Evolutionary conservation across 2,797 vertebrate species (phyloP).

Genomic region (Muscicapa comitata): DNA sequence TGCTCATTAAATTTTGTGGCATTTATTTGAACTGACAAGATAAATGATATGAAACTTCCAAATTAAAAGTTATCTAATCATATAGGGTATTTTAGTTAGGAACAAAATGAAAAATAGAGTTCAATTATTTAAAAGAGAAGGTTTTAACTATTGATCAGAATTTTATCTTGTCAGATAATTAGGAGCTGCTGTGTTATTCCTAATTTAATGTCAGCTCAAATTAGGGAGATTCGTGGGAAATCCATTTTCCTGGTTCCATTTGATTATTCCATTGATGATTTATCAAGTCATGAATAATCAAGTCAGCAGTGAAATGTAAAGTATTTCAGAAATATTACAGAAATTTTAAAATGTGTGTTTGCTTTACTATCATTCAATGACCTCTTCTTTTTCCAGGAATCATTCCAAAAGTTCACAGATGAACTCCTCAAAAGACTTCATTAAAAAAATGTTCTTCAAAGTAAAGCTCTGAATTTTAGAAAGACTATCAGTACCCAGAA

Average conservation of each 20-base stretch:
- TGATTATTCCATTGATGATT: not conserved
- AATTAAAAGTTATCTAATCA: not conserved
- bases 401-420: not conserved
- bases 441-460: not conserved
- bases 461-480: not conserved
- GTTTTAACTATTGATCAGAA: not conserved
- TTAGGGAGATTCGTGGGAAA: not conserved
- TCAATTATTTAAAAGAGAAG: not conserved
- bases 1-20: slow-evolving; percentile 1
- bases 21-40: slow-evolving; percentile 30
- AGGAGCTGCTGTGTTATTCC: not conserved
- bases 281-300: not conserved
- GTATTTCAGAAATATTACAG: not conserved
- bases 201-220: not conserved
- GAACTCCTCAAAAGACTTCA: not conserved
- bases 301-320: not conserved
- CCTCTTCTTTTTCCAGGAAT: not conserved
- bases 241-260: not conserved
- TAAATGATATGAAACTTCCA: not conserved
- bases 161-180: slow-evolving; percentile 31
- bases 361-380: not conserved
- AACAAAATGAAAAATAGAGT: not conserved
- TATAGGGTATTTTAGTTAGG: not conserved
- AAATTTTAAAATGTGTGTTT: not conserved
- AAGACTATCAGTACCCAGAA: not conserved